Evolutionary conservation across 2,888 invertebrate species (phyloP).

Genomic region (Ligdia adustata): DNA sequence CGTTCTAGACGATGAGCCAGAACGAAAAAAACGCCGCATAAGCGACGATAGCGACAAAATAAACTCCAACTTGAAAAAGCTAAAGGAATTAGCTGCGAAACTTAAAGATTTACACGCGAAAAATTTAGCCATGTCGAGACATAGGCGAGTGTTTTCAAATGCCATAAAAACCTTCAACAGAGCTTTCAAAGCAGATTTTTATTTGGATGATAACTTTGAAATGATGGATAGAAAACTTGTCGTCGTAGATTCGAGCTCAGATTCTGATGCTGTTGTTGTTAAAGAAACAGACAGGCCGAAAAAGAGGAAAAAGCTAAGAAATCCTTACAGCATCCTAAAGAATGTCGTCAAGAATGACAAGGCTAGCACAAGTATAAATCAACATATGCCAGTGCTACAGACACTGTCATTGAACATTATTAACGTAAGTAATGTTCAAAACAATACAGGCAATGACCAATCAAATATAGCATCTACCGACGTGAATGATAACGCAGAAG

Average conservation of each 20-base stretch:
- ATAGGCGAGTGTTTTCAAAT: slow-evolving; percentile 63
- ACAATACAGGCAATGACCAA: background rate
- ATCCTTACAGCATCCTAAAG: slow-evolving; percentile 70
- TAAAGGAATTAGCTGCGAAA: slow-evolving; percentile 55
- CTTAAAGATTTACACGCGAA: slow-evolving; percentile 55
- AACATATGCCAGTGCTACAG: slow-evolving; percentile 9
- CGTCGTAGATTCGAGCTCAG: slow-evolving; percentile 62
- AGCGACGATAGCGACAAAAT: slow-evolving; percentile 39
- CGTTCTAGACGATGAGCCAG: slow-evolving; percentile 31
- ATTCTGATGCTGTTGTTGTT: slow-evolving; percentile 52
- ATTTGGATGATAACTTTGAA: slow-evolving; percentile 54
- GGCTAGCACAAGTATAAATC: slow-evolving; percentile 10
- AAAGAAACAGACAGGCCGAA: slow-evolving; percentile 37
- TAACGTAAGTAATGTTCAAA: background rate
- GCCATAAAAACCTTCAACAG: slow-evolving; percentile 68
- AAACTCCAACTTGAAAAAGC: slow-evolving; percentile 52
- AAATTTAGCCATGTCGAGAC: slow-evolving; percentile 51
- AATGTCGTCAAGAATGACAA: slow-evolving; percentile 42
- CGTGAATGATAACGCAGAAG: slow-evolving; percentile 11
- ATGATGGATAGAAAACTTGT: slow-evolving; percentile 58
- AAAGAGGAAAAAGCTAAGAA: slow-evolving; percentile 57
- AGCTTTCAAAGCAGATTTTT: slow-evolving; percentile 63
- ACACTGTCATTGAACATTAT: slow-evolving; percentile 6
- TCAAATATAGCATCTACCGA: background rate
- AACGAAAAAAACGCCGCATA: slow-evolving; percentile 48